These are phyloP conservation scores for Unio delphinus DNA, from an alignment of 2,888 invertebrate genomes.

Conservation along the genomic window DNA sequence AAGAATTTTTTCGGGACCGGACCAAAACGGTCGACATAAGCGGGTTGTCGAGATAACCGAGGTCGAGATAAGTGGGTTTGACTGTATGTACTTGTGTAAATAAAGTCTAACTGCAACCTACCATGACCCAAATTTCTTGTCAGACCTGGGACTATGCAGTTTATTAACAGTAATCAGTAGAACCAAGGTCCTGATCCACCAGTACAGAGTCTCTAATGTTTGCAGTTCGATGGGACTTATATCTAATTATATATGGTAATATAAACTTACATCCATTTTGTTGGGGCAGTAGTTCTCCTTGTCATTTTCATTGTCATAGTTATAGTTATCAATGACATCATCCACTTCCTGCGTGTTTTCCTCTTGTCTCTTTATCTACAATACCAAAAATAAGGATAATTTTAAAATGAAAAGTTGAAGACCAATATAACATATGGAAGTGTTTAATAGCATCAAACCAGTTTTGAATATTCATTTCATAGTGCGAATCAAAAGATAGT, in stretches of 20 bases:
- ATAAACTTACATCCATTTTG: slow-evolving; percentile 52
- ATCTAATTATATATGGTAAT: not conserved
- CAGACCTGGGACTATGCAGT: not conserved
- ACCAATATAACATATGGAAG: no score
- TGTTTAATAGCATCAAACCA: no score
- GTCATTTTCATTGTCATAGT: slow-evolving; percentile 76
- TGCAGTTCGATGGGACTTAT: not conserved
- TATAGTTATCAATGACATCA: slow-evolving; percentile 72
- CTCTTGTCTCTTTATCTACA: slow-evolving; percentile 60
- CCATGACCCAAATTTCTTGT: not conserved
- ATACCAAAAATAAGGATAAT: slow-evolving; percentile 5
- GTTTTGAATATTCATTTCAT: no score
- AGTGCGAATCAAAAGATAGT: no score
- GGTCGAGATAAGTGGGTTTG: no score
- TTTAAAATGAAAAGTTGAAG: no score
- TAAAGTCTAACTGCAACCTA: not conserved
- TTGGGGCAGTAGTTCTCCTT: slow-evolving; percentile 74
- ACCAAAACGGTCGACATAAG: no score
- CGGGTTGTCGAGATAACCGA: no score
- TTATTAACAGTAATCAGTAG: not conserved
- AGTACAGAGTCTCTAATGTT: no score
- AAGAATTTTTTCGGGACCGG: no score
- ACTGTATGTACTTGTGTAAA: no score
- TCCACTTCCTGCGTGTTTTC: slow-evolving; percentile 54
- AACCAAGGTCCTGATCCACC: no score